These are phyloP conservation scores for Camarhynchus parvulus DNA, from an alignment of 2,113 vertebrate species.

Conservation along the genomic window DNA sequence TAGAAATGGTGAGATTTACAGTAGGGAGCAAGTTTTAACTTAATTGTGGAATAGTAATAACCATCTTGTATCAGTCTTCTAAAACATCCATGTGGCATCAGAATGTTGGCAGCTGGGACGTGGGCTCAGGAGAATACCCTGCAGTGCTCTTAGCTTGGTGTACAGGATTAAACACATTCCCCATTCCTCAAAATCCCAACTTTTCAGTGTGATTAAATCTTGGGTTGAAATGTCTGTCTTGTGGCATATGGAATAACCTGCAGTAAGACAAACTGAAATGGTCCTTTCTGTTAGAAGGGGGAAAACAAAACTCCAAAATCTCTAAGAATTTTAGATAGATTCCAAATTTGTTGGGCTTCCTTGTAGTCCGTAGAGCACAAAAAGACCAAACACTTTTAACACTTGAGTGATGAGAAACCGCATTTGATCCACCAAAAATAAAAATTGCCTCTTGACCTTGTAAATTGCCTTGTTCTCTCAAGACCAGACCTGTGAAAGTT, in stretches of 20 bases:
- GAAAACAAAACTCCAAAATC: neutral
- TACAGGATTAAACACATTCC: neutral
- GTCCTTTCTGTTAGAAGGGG: neutral
- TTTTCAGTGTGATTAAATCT: neutral
- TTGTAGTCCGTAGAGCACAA: neutral
- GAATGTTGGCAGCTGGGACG: neutral
- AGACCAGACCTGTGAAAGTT: neutral
- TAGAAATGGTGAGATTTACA: neutral
- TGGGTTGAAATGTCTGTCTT: neutral
- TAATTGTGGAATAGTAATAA: neutral
- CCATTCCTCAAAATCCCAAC: neutral
- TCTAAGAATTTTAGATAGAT: neutral
- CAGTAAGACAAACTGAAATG: neutral
- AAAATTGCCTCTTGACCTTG: neutral
- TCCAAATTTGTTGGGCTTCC: neutral
- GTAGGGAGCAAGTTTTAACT: neutral
- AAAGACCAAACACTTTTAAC: neutral
- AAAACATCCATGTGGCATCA: neutral
- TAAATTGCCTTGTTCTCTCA: neutral
- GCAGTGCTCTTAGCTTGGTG: neutral
- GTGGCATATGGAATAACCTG: neutral
- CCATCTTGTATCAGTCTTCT: neutral
- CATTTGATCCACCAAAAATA: neutral
- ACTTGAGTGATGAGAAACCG: neutral
- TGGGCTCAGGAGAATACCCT: neutral